These are phyloP conservation scores for Acrobasis suavella DNA, from an alignment of 2,888 invertebrate genomes.

Conservation along the genomic window DNA sequence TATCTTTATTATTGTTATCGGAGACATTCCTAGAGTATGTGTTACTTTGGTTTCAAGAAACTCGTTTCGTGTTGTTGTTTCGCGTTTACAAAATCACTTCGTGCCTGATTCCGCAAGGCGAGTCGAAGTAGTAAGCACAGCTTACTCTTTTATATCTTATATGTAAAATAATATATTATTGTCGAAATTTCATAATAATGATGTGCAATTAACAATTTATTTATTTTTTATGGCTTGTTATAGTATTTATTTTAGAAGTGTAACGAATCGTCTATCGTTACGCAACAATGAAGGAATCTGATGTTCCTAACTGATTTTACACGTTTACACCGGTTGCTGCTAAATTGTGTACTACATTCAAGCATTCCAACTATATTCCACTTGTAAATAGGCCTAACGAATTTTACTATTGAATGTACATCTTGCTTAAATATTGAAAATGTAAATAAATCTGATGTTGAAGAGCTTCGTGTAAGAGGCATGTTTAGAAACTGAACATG, in stretches of 20 bases:
- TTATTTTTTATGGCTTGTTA: constrained; percentile 76
- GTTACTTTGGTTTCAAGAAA: constrained; percentile 55
- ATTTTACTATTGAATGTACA: constrained; percentile 72
- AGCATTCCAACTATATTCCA: constrained; percentile 81
- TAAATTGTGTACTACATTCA: constrained; percentile 68
- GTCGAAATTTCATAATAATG: constrained; percentile 69
- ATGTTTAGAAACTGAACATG: constrained; percentile 61
- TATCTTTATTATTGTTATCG: constrained; percentile 67
- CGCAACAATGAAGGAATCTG: constrained; percentile 62
- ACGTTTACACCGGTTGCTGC: constrained; percentile 62
- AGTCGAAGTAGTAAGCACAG: constrained; percentile 61
- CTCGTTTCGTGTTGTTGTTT: constrained; percentile 50
- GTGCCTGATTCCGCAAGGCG: constrained; percentile 64
- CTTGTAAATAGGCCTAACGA: constrained; percentile 81
- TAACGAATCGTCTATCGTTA: constrained; percentile 57
- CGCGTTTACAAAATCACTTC: constrained; percentile 52
- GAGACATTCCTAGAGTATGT: constrained; percentile 73
- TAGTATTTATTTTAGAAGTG: constrained; percentile 77
- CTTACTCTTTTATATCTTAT: constrained; percentile 51
- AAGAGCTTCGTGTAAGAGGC: constrained; percentile 64
- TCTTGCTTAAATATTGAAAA: constrained; percentile 69
- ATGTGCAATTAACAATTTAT: constrained; percentile 78
- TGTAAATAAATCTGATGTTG: constrained; percentile 72
- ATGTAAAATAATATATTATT: constrained; percentile 58
- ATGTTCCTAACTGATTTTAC: constrained; percentile 73